These are phyloP conservation scores for Delphinapterus leucas DNA, from an alignment of 2,113 vertebrate species.

Conservation along the genomic window DNA sequence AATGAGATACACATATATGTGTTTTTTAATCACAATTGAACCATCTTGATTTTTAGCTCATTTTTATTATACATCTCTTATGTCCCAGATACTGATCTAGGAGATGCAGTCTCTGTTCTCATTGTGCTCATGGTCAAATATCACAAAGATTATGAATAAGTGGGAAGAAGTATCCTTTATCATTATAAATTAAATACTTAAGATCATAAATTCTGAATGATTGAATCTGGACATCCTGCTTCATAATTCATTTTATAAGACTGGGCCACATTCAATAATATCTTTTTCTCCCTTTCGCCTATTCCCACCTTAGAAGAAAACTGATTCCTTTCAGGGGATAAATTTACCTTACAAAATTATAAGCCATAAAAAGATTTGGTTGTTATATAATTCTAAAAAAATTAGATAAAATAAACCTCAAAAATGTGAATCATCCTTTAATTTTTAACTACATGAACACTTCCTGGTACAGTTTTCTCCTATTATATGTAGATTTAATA, in stretches of 20 bases:
- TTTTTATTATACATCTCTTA: not conserved
- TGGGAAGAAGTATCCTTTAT: not conserved
- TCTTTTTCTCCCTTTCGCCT: not conserved
- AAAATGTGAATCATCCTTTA: not conserved
- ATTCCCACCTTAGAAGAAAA: not conserved
- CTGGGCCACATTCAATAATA: not conserved
- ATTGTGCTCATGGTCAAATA: not conserved
- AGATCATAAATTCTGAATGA: not conserved
- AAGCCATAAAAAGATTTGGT: not conserved
- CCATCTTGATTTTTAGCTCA: not conserved
- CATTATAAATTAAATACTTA: not conserved
- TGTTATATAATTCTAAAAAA: not conserved
- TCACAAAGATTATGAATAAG: not conserved
- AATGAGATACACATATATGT: not conserved
- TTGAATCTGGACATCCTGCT: not conserved
- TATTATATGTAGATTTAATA: not conserved
- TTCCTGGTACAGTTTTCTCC: not conserved
- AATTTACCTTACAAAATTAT: not conserved
- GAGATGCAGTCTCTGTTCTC: not conserved
- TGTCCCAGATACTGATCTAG: not conserved
- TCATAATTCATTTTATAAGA: not conserved
- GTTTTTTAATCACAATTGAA: not conserved
- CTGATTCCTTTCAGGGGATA: not conserved
- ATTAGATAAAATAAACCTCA: not conserved
- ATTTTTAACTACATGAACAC: not conserved